A percentile compares a stretch with the other conserved stretches of the same genome.
Conservation (phyloP, 2,113 vertebrate species). For the Psilopsiagon aurifrons region DNA sequence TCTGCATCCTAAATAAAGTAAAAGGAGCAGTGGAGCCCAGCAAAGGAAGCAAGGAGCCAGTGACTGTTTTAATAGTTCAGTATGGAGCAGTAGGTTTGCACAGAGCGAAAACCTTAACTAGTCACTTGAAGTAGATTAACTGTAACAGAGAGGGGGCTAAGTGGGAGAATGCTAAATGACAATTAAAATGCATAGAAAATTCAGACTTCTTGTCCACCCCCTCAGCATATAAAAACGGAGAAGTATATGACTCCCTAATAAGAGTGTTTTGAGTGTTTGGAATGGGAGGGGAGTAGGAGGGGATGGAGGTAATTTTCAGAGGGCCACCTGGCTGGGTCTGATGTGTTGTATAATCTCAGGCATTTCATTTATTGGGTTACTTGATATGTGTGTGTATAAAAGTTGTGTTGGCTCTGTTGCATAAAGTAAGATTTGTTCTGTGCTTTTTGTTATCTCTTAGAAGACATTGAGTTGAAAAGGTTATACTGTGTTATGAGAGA, state of each 20-base stretch:
- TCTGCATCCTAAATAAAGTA: not conserved
- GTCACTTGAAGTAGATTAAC: not conserved
- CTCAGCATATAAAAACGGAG: not conserved
- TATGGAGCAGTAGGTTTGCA: not conserved
- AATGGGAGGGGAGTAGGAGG: not conserved
- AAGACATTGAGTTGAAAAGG: not conserved
- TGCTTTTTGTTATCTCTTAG: not conserved
- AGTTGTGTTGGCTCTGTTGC: not conserved
- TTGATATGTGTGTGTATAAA: not conserved
- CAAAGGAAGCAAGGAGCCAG: not conserved
- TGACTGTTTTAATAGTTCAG: not conserved
- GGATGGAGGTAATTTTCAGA: not conserved
- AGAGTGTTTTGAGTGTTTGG: not conserved
- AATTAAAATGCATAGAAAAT: not conserved
- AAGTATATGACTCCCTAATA: not conserved
- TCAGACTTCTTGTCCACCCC: not conserved
- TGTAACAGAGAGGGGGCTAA: not conserved
- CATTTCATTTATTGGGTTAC: conserved; percentile 21
- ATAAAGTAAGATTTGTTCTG: not conserved
- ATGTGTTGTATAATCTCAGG: conserved; percentile 13
- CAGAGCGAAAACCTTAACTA: not conserved
- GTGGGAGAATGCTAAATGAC: not conserved
- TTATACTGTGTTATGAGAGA: not conserved
- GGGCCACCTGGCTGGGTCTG: not conserved
- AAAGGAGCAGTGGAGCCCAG: not conserved